phyloP scores from a whole-genome alignment of 1,140 invertebrate species.

The Eupristina koningsbergeri region DNA sequence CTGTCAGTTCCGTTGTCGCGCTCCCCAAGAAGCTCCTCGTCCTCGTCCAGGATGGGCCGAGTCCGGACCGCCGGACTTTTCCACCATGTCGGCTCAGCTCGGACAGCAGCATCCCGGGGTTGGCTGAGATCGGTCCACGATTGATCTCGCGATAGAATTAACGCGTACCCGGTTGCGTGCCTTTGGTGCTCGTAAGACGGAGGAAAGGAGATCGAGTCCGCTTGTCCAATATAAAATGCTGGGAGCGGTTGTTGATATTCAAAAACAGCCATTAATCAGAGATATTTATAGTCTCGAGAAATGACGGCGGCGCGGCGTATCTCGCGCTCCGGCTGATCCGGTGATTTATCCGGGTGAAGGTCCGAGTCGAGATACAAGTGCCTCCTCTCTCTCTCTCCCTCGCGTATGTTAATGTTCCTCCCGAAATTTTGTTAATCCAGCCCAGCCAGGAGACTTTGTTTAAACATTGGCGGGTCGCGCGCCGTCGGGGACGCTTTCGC shows the following conservation, averaged over 20 bases:
- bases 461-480: slow-evolving; percentile 20
- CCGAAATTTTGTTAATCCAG: slow-evolving; percentile 24
- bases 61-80: too few species aligned
- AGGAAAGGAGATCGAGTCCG: slow-evolving; percentile 17
- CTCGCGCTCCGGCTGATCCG: slow-evolving; percentile 27
- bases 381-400: too few species aligned
- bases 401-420: slow-evolving; percentile 34
- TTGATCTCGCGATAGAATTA: not conserved
- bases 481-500: not conserved
- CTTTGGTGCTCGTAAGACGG: not conserved
- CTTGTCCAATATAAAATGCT: slow-evolving; percentile 20
- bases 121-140: not conserved
- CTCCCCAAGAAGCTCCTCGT: too few species aligned
- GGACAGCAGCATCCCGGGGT: too few species aligned
- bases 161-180: not conserved
- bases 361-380: slow-evolving; percentile 9
- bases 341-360: slow-evolving; percentile 47
- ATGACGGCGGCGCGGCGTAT: slow-evolving; percentile 34
- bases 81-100: too few species aligned
- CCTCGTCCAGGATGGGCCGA: too few species aligned
- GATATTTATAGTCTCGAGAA: slow-evolving; percentile 49
- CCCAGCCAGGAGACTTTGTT: slow-evolving; percentile 21
- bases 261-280: slow-evolving; percentile 48
- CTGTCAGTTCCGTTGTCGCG: not conserved
- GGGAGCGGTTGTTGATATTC: slow-evolving; percentile 46